A percentile compares a stretch with the other conserved stretches of the same genome.
These are phyloP conservation scores for Lycodopsis pacificus DNA, from an alignment of 2,797 vertebrate genomes.

Conservation along the genomic window DNA sequence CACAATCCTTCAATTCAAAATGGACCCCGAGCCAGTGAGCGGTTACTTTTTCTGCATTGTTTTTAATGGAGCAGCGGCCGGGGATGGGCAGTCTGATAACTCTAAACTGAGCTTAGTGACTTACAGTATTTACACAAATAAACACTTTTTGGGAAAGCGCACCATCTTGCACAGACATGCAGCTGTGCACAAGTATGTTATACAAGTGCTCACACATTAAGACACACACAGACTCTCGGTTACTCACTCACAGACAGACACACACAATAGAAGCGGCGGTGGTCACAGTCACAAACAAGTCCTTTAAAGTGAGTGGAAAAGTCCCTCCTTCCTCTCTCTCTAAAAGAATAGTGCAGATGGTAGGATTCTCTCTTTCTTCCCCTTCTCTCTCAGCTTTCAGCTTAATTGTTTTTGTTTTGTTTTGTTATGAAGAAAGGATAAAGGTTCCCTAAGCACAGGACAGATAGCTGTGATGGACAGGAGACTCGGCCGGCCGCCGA, in stretches of 20 bases:
- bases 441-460: constrained; percentile 67
- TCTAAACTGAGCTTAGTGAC: constrained; percentile 60
- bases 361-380: constrained; percentile 58
- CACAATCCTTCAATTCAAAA: constrained; percentile 70
- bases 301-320: constrained; percentile 83
- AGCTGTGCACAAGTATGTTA: constrained; percentile 53
- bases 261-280: constrained; percentile 41
- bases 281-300: constrained; percentile 75
- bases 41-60: constrained; percentile 57
- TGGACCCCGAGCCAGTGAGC: constrained; percentile 72
- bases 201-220: constrained; percentile 48
- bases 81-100: constrained; percentile 38
- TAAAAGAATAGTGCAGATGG: constrained; percentile 85
- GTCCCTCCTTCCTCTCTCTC: constrained; percentile 80
- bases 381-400: constrained; percentile 53
- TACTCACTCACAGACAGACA: constrained; percentile 45
- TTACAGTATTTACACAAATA: constrained; percentile 67
- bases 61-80: constrained; percentile 37
- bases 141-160: constrained; percentile 48
- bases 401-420: constrained; percentile 32
- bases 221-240: constrained; percentile 36
- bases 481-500: constrained; percentile 41
- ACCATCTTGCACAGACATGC: constrained; percentile 53
- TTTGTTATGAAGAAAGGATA: constrained; percentile 67
- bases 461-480: constrained; percentile 66